These are phyloP conservation scores for Stictocephala bisonia DNA, from an alignment of 2,888 invertebrate species.

Conservation along the genomic window DNA sequence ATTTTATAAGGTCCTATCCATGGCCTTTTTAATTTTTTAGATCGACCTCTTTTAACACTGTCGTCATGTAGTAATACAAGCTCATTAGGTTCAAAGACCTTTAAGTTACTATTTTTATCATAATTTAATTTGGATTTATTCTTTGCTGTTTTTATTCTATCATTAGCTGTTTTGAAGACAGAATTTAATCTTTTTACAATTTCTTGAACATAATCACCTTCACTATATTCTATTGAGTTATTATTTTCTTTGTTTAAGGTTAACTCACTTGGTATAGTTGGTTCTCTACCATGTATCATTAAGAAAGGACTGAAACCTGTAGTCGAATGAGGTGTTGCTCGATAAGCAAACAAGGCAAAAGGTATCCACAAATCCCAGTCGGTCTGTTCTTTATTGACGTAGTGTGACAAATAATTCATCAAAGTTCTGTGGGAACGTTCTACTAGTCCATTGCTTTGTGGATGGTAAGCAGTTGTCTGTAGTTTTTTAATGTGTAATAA, in stretches of 20 bases:
- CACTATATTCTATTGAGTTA: not conserved
- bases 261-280: constrained; percentile 13
- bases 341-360: not conserved
- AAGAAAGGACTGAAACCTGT: constrained; percentile 1
- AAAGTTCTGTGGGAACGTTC: constrained; percentile 2
- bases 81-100: constrained; percentile 6
- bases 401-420: not conserved
- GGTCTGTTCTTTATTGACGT: not conserved
- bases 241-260: not conserved
- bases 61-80: constrained; percentile 14
- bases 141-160: not conserved
- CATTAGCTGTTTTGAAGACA: not conserved
- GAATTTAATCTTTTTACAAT: not conserved
- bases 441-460: not conserved
- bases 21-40: constrained; percentile 26
- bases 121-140: constrained; percentile 3
- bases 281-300: constrained; percentile 15
- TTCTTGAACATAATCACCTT: constrained; percentile 19
- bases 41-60: constrained; percentile 26
- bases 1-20: constrained; percentile 28
- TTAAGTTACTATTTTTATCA: not conserved
- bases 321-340: not conserved
- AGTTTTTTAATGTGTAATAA: not conserved
- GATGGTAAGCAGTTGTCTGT: not conserved
- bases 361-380: not conserved